Evolutionary conservation across 2,113 vertebrate species (phyloP), one percentile per base, ranked within the genome.

Genomic region (Anhinga anhinga): DNA sequence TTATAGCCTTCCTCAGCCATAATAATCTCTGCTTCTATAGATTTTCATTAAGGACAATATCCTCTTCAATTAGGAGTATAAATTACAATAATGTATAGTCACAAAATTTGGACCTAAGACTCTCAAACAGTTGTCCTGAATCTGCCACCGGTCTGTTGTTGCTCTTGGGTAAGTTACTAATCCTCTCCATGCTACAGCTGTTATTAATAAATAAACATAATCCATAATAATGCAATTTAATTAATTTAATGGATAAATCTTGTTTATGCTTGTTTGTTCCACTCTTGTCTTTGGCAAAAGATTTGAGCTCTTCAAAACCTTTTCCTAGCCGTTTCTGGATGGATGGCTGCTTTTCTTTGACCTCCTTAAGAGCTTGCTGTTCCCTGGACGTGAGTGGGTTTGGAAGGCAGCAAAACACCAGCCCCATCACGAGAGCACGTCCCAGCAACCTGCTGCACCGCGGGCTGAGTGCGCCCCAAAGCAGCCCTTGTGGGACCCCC

Each of bases 211-310:
- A 96, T 50, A 95, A 96, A 86, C 86, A 65, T 71, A 49, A 95
- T 81, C 80, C 80, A 92, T 83, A 94, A 92, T 83, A 94, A 92
- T 58, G 80, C 72, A 62, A 80, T 86, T 86, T 80, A 88, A 96
- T 96, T 96, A 86, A 95, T 95, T 91, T 81, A 94, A 95, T 86
- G 88, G 93, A 95, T 73, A 90, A 94, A 95, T 93, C 95, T 88
- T 95, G 67, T 94, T 95, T 81, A 95, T 0, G 63, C 67, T 42
- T 78, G 82, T 94, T 95, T 81, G 88, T 94, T 93, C 91, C 88
- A 83, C 30, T 32, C 42, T 38, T 32, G 49, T 61, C 72, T 86
- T 88, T 86, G 94, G 58, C 82, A 88, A 61, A 84, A 66, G 14
- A 13, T 11, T 65, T 12, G 76, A 93, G 85, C 72, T 74, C 76